Evolutionary conservation across 2,888 invertebrate species (phyloP).

Genomic region (Synanthedon formicaeformis): DNA sequence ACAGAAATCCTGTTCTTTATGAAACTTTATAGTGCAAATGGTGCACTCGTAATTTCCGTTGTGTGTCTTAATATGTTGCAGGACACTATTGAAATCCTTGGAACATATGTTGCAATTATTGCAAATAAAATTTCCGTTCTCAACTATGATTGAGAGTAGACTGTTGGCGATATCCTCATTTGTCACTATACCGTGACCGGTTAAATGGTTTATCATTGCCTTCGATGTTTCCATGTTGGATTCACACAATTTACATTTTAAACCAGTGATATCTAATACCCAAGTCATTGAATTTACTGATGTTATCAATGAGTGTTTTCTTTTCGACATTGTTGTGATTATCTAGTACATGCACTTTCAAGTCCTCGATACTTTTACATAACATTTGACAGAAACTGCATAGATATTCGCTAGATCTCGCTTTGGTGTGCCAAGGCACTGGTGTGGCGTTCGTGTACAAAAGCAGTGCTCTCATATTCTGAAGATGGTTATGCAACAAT

Average conservation of each 20-base stretch:
- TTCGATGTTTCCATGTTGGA: neutral
- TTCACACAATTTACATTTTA: slow-evolving; percentile 2
- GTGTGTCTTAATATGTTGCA: no score
- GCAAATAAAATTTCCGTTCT: slow-evolving; percentile 19
- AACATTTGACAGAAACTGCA: slow-evolving; percentile 1
- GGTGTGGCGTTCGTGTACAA: slow-evolving; percentile 24
- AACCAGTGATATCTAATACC: slow-evolving; percentile 2
- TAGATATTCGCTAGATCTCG: neutral
- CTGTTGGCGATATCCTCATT: neutral
- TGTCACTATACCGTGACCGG: slow-evolving; percentile 13
- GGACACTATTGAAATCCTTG: neutral
- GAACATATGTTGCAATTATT: slow-evolving; percentile 15
- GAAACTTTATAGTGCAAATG: no score
- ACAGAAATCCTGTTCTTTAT: no score
- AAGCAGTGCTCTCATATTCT: neutral
- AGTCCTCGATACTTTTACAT: no score
- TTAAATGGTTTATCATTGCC: slow-evolving; percentile 1
- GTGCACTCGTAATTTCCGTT: no score
- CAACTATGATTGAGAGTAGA: slow-evolving; percentile 23
- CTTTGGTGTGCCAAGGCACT: neutral
- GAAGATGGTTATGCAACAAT: neutral
- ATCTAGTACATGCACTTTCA: no score
- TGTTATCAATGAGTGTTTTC: slow-evolving; percentile 1
- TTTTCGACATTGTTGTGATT: slow-evolving; percentile 1
- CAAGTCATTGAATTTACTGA: neutral